These are phyloP conservation scores for Rhaphigaster nebulosa DNA, from an alignment of 2,888 invertebrate genomes.

Conservation along the genomic window DNA sequence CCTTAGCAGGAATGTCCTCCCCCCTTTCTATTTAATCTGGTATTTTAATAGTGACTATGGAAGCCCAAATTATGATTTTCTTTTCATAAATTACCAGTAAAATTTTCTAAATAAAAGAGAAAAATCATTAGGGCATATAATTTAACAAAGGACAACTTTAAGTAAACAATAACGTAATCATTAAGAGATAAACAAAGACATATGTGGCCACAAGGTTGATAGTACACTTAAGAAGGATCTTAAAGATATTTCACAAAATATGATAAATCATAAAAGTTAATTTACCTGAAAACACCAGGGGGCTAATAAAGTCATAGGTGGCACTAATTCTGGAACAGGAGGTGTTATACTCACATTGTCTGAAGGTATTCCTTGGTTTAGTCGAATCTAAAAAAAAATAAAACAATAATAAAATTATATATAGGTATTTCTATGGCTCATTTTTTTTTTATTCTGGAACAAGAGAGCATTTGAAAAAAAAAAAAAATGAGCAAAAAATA, in stretches of 20 bases:
- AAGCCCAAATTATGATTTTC: too few species aligned
- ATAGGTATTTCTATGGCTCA: too few species aligned
- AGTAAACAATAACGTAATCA: background rate
- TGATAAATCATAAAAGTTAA: constrained; percentile 54
- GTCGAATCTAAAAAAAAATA: constrained; percentile 72
- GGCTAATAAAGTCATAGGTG: constrained; percentile 88
- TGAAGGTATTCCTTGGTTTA: constrained; percentile 82
- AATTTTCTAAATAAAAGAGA: too few species aligned
- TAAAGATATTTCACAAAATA: background rate
- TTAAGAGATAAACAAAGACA: background rate
- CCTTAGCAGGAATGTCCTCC: too few species aligned
- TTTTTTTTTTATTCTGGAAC: too few species aligned
- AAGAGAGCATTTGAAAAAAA: too few species aligned
- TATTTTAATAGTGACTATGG: too few species aligned
- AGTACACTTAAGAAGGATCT: background rate
- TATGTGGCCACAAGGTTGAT: background rate
- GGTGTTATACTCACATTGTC: constrained; percentile 82
- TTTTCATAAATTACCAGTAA: too few species aligned
- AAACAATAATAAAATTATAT: background rate
- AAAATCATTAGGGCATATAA: too few species aligned
- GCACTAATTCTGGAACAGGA: constrained; percentile 81
- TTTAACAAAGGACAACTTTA: too few species aligned
- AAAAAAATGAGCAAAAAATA: too few species aligned
- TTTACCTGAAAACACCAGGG: constrained; percentile 94
- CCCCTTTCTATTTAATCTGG: too few species aligned